Conservation (phyloP, 2,797 vertebrate species). For the Dicrostonyx torquatus region DNA sequence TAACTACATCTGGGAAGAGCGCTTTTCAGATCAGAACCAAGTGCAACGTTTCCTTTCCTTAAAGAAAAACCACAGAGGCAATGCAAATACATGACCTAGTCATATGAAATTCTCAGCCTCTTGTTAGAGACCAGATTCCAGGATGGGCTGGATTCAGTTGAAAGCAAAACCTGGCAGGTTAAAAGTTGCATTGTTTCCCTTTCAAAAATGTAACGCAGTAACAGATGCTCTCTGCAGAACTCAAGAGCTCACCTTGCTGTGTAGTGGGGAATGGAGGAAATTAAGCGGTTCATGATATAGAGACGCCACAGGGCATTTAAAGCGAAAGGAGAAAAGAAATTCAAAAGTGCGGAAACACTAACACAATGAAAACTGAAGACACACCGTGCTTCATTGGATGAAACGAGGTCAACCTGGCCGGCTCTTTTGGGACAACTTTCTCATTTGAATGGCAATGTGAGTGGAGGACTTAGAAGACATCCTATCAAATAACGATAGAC, state of each 20-base stretch:
- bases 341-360: constrained; percentile 71
- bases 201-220: constrained; percentile 56
- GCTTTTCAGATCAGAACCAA: constrained; percentile 58
- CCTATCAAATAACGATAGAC: constrained; percentile 87
- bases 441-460: constrained; percentile 76
- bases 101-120: constrained; percentile 43
- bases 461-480: constrained; percentile 80
- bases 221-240: constrained; percentile 16
- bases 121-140: constrained; percentile 58
- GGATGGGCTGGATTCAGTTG: constrained; percentile 52
- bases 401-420: constrained; percentile 79
- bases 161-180: constrained; percentile 69
- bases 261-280: constrained; percentile 68
- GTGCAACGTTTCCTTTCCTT: constrained; percentile 58
- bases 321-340: constrained; percentile 53
- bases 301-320: constrained; percentile 70
- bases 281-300: constrained; percentile 66
- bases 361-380: constrained; percentile 55
- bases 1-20: constrained; percentile 54
- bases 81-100: constrained; percentile 49
- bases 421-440: constrained; percentile 73
- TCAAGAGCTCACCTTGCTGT: constrained; percentile 53
- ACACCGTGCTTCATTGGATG: constrained; percentile 59
- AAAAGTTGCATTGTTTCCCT: constrained; percentile 56
- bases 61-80: constrained; percentile 29